Evolutionary conservation across 2,797 vertebrate species (phyloP).

Genomic region (Acropternis orthonyx): DNA sequence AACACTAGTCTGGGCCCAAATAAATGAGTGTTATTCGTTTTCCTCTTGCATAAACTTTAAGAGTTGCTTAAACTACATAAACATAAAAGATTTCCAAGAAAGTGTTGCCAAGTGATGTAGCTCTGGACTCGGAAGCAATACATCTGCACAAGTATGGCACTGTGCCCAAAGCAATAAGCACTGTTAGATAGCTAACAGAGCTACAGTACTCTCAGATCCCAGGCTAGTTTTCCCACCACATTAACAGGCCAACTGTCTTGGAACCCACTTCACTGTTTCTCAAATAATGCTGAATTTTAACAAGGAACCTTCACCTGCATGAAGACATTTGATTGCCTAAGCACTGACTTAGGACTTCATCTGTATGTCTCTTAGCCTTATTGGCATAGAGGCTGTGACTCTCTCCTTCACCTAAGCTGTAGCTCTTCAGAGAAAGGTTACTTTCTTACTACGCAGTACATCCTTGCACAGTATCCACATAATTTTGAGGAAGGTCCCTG

Average conservation of each 20-base stretch:
- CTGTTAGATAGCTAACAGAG: background rate
- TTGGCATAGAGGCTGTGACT: fast-evolving
- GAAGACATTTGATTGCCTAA: background rate
- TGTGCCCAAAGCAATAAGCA: background rate
- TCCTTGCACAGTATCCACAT: background rate
- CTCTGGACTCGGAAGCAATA: background rate
- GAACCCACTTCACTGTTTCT: background rate
- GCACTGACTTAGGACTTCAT: background rate
- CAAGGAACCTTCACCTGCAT: background rate
- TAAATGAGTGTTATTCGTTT: background rate
- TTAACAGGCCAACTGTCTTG: background rate
- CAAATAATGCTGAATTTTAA: background rate
- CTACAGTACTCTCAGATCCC: background rate
- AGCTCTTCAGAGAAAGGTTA: background rate
- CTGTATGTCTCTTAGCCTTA: background rate
- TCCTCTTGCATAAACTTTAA: background rate
- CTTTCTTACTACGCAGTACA: background rate
- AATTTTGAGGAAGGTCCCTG: background rate
- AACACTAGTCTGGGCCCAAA: background rate
- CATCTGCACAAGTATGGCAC: background rate
- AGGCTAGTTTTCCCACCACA: background rate
- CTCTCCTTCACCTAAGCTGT: background rate
- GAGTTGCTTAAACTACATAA: background rate
- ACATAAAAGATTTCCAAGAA: background rate
- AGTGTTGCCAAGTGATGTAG: background rate